phyloP scores from a whole-genome alignment of 53 echinoderm and acorn worm species.

The Henricia sp. region DNA sequence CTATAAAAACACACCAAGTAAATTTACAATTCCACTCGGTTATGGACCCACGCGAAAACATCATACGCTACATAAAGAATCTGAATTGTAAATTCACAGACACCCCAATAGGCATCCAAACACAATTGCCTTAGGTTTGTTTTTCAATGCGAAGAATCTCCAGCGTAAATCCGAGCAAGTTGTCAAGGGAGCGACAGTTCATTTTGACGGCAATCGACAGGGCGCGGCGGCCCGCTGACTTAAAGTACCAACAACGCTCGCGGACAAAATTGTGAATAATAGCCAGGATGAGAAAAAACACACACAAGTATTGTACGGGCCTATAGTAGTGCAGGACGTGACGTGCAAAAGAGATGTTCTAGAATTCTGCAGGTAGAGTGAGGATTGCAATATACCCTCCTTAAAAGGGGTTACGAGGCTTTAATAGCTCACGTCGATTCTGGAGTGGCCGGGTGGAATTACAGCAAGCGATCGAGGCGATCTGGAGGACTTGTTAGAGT shows the following conservation, averaged over 20 bases:
- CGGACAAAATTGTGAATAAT: background rate
- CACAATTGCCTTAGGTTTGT: no score
- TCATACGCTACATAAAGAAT: no score
- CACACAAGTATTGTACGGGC: background rate
- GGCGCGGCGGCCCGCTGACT: background rate
- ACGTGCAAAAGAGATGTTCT: constrained; percentile 3
- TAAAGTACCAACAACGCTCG: background rate
- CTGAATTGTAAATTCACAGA: no score
- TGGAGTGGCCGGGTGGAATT: background rate
- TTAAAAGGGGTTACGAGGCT: constrained; percentile 37
- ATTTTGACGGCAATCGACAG: constrained; percentile 29
- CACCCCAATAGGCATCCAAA: no score
- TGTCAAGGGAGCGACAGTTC: constrained; percentile 6
- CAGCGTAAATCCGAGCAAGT: background rate
- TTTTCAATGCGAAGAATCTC: background rate
- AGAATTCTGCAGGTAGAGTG: constrained; percentile 13
- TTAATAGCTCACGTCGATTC: background rate
- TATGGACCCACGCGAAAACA: no score
- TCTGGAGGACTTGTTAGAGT: background rate
- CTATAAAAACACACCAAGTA: no score
- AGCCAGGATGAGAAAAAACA: background rate
- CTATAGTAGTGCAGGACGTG: no score
- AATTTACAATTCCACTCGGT: no score
- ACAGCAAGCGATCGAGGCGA: background rate
- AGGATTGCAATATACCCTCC: background rate